Conservation (phyloP, 1,140 invertebrate genomes). For the Cherax quadricarinatus region DNA sequence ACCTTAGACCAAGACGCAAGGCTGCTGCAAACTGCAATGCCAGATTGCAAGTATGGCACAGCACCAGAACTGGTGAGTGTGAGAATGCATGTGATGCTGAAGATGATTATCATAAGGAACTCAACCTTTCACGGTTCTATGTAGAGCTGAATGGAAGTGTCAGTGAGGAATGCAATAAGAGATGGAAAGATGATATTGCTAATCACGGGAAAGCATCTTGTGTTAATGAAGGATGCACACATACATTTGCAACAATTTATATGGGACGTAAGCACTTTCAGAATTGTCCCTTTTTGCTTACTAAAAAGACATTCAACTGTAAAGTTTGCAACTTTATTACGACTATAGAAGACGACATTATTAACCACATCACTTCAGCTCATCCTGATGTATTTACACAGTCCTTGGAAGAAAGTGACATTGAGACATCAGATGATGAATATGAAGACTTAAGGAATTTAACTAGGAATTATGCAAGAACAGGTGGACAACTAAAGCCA, state of each 20-base stretch:
- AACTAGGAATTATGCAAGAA: background rate
- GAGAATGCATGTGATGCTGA: slow-evolving; percentile 13
- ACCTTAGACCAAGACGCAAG: slow-evolving; percentile 13
- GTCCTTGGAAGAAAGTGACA: slow-evolving; percentile 27
- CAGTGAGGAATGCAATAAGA: background rate
- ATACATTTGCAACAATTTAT: background rate
- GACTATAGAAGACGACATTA: background rate
- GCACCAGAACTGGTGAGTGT: background rate
- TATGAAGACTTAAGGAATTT: background rate
- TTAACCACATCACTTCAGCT: slow-evolving; percentile 19
- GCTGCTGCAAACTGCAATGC: slow-evolving; percentile 49
- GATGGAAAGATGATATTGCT: slow-evolving; percentile 32
- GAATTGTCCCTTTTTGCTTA: background rate
- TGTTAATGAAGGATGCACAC: slow-evolving; percentile 22
- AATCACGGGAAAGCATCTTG: slow-evolving; percentile 12
- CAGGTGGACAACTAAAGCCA: slow-evolving; percentile 14
- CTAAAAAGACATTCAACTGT: background rate
- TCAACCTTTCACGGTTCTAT: slow-evolving; percentile 25
- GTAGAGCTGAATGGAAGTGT: background rate
- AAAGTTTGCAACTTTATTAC: slow-evolving; percentile 14
- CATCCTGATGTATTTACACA: slow-evolving; percentile 15
- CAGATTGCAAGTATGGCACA: slow-evolving; percentile 44
- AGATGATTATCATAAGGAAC: slow-evolving; percentile 18
- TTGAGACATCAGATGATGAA: slow-evolving; percentile 42
- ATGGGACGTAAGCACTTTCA: slow-evolving; percentile 5